Evolutionary conservation across 2,113 vertebrate species (phyloP).

Genomic region (Sceloporus tristichus): DNA sequence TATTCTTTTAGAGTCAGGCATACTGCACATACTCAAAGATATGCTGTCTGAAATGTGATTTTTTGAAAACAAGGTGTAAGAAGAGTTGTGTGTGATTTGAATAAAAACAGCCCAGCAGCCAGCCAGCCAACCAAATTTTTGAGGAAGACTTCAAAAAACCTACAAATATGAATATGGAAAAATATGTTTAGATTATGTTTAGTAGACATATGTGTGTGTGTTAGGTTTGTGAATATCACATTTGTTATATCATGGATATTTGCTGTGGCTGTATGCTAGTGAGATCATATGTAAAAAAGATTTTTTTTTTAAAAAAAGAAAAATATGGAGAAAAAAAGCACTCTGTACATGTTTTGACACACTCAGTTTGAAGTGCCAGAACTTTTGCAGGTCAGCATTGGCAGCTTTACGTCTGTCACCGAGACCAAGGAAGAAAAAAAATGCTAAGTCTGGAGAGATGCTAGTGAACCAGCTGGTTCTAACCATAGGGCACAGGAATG

Average conservation of each 20-base stretch:
- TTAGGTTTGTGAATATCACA: too few species aligned
- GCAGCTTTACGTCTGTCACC: not conserved
- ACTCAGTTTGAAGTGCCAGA: not conserved
- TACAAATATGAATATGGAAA: not conserved
- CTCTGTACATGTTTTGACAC: not conserved
- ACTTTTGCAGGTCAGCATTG: not conserved
- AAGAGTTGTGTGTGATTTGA: not conserved
- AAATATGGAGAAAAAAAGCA: not conserved
- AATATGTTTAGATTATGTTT: too few species aligned
- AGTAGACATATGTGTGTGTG: too few species aligned
- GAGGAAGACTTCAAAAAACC: too few species aligned
- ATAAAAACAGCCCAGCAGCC: not conserved
- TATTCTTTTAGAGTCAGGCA: not conserved
- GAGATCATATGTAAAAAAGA: too few species aligned
- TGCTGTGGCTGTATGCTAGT: too few species aligned
- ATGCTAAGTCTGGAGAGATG: not conserved
- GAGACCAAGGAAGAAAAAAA: not conserved
- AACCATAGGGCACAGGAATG: not conserved
- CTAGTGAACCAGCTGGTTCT: not conserved
- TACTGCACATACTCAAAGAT: not conserved
- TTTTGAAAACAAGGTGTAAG: not conserved
- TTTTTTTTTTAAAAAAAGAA: too few species aligned
- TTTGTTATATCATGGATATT: too few species aligned
- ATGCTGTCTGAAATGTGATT: not conserved
- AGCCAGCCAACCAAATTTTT: not conserved